Percentiles rank a stretch among this genome's conserved stretches.
phyloP scores from a whole-genome alignment of 2,113 vertebrate species.

The Acanthisitta chloris region DNA sequence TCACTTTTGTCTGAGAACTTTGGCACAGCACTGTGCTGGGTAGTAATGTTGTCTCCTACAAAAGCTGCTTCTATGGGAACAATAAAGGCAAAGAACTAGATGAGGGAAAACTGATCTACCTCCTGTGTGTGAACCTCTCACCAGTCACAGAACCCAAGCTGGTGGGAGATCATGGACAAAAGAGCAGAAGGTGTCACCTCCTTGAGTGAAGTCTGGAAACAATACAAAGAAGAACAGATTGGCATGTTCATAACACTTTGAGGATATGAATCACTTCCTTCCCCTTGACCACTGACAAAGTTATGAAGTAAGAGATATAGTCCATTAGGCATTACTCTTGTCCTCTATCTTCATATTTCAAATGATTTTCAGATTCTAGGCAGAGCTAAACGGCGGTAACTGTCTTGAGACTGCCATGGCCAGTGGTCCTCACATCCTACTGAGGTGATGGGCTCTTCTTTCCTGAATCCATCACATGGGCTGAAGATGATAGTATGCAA shows the following conservation, averaged over 20 bases:
- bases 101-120: neutral
- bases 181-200: neutral
- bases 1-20: neutral
- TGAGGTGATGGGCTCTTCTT: neutral
- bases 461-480: neutral
- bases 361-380: neutral
- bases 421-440: neutral
- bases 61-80: neutral
- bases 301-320: neutral
- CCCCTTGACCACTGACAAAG: neutral
- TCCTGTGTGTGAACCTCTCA: neutral
- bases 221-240: neutral
- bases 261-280: conserved; percentile 8
- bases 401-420: neutral
- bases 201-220: neutral
- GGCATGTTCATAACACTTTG: neutral
- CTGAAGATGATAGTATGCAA: neutral
- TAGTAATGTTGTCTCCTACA: neutral
- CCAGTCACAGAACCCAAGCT: neutral
- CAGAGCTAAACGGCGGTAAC: neutral
- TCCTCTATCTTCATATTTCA: neutral
- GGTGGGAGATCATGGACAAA: neutral
- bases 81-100: neutral
- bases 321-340: neutral
- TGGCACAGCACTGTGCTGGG: neutral